Evolutionary conservation across 2,113 vertebrate species (phyloP).

Genomic region (Trematocara unimaculatum): DNA sequence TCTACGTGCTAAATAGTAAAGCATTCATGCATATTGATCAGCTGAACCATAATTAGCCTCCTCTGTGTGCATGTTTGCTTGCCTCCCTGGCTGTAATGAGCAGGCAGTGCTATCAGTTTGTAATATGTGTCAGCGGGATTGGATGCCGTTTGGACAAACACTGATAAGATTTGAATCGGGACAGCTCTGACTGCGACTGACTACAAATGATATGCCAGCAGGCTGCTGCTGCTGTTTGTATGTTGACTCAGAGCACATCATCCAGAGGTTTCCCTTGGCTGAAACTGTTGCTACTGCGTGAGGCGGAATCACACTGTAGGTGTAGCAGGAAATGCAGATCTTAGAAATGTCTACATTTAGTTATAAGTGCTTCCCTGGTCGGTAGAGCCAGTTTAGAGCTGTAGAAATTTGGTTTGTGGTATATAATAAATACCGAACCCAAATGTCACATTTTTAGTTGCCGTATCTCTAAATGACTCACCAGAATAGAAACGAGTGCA

Average conservation of each 20-base stretch:
- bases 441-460: neutral
- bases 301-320: neutral
- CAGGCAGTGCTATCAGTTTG: neutral
- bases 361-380: neutral
- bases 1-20: neutral
- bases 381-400: neutral
- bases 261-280: neutral
- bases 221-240: neutral
- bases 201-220: neutral
- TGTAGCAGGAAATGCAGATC: neutral
- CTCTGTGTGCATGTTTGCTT: neutral
- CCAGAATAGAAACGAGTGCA: neutral
- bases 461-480: neutral
- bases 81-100: neutral
- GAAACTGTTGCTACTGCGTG: neutral
- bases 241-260: neutral
- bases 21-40: conserved; percentile 37
- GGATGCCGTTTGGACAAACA: conserved; percentile 1
- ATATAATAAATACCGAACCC: neutral
- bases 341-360: neutral
- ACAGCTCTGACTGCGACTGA: neutral
- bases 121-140: neutral
- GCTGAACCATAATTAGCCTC: conserved; percentile 5
- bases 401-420: neutral
- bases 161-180: neutral